These are phyloP conservation scores for Leptopterna dolabrata DNA, from an alignment of 2,888 invertebrate genomes.

Conservation along the genomic window DNA sequence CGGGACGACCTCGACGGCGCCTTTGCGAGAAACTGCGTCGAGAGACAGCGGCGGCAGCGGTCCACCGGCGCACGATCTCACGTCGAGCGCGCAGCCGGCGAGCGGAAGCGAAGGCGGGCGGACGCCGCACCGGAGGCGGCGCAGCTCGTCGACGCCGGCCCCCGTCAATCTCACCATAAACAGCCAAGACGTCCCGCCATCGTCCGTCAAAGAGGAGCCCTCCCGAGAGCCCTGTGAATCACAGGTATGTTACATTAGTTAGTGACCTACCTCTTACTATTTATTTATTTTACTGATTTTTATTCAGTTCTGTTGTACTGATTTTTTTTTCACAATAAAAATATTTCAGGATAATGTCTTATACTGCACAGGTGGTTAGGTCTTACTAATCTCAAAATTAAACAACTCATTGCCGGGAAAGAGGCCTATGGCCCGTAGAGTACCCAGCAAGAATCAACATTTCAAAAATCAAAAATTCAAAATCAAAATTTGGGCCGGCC, in stretches of 20 bases:
- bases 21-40: constrained; percentile 31
- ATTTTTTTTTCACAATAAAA: too few species aligned
- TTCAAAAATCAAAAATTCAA: too few species aligned
- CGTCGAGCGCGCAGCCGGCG: not conserved
- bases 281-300: too few species aligned
- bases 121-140: constrained; percentile 66
- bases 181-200: constrained; percentile 65
- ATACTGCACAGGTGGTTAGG: too few species aligned
- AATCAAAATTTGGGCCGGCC: too few species aligned
- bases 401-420: too few species aligned
- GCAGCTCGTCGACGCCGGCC: constrained; percentile 83
- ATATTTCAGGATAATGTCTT: too few species aligned
- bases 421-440: too few species aligned
- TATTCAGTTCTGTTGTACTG: too few species aligned
- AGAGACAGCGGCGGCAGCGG: constrained; percentile 13
- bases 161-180: constrained; percentile 80
- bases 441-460: too few species aligned
- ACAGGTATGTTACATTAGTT: constrained; percentile 33
- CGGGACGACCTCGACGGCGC: constrained; percentile 41
- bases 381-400: too few species aligned
- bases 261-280: too few species aligned
- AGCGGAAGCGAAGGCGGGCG: constrained; percentile 49
- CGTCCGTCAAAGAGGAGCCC: constrained; percentile 54
- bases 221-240: constrained; percentile 33
- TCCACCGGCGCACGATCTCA: constrained; percentile 23